phyloP scores from a whole-genome alignment of 1,140 invertebrate genomes.

The Ceratina calcarata region DNA sequence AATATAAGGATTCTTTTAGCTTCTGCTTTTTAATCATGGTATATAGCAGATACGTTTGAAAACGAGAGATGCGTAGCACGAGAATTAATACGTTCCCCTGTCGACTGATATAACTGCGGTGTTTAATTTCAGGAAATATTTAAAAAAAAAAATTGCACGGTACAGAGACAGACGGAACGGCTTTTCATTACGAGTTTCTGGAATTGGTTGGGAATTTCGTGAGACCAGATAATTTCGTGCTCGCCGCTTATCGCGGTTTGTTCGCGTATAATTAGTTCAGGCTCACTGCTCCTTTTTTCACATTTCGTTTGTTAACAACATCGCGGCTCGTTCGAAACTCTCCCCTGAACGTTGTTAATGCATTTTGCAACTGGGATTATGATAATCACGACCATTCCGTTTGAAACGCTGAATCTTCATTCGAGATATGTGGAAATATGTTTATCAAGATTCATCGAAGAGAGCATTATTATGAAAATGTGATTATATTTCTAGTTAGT shows the following conservation, averaged over 20 bases:
- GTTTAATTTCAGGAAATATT: not conserved
- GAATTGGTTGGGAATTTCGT: slow-evolving; percentile 15
- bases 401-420: too few species aligned
- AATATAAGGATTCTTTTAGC: too few species aligned
- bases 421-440: too few species aligned
- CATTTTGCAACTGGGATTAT: not conserved
- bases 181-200: slow-evolving; percentile 14
- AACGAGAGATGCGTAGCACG: not conserved
- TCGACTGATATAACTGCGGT: not conserved
- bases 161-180: not conserved
- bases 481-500: too few species aligned
- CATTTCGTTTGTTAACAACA: slow-evolving; percentile 1
- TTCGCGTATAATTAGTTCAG: slow-evolving; percentile 13
- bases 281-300: not conserved
- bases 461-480: too few species aligned
- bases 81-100: not conserved
- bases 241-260: slow-evolving; percentile 10
- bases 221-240: slow-evolving; percentile 33
- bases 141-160: not conserved
- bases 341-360: not conserved
- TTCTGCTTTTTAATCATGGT: too few species aligned
- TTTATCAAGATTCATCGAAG: too few species aligned
- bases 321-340: not conserved
- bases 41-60: too few species aligned
- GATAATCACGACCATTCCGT: not conserved